Percentiles rank a stretch among this genome's conserved stretches.
Evolutionary conservation across 1,140 invertebrate species (phyloP).

Genomic region (Aphidius gifuensis): DNA sequence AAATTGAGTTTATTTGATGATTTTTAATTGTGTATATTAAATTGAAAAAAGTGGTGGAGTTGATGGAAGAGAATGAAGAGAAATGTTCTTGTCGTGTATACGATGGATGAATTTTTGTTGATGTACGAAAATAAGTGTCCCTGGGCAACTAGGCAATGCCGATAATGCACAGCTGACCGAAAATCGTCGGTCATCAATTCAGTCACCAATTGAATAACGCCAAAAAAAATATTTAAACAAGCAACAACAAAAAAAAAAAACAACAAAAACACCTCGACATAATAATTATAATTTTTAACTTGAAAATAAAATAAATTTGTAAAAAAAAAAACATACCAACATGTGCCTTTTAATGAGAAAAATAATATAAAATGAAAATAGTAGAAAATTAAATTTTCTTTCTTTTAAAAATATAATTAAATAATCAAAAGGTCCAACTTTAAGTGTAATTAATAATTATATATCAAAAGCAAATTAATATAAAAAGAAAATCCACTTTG

Average conservation of each 20-base stretch:
- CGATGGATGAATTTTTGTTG: slow-evolving; percentile 10
- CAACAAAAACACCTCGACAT: background rate
- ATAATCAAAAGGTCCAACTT: background rate
- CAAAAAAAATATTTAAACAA: background rate
- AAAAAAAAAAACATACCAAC: background rate
- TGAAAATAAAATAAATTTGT: background rate
- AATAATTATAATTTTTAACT: background rate
- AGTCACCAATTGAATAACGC: no score
- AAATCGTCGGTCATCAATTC: background rate
- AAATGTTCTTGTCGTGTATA: background rate
- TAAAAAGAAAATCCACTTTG: no score
- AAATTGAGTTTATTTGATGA: no score
- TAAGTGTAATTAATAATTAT: background rate
- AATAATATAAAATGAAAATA: no score
- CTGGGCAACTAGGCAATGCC: slow-evolving; percentile 2
- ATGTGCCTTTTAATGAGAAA: slow-evolving; percentile 2
- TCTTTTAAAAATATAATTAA: background rate
- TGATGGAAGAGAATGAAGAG: background rate
- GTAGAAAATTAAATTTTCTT: no score
- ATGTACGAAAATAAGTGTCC: slow-evolving; percentile 18
- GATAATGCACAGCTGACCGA: slow-evolving; percentile 20
- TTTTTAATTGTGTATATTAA: no score
- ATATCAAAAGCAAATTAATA: no score
- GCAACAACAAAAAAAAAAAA: background rate
- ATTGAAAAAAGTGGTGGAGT: background rate